A percentile compares a stretch with the other conserved stretches of the same genome.
phyloP scores from a whole-genome alignment of 2,797 vertebrate genomes.

The Clarias pachynema region DNA sequence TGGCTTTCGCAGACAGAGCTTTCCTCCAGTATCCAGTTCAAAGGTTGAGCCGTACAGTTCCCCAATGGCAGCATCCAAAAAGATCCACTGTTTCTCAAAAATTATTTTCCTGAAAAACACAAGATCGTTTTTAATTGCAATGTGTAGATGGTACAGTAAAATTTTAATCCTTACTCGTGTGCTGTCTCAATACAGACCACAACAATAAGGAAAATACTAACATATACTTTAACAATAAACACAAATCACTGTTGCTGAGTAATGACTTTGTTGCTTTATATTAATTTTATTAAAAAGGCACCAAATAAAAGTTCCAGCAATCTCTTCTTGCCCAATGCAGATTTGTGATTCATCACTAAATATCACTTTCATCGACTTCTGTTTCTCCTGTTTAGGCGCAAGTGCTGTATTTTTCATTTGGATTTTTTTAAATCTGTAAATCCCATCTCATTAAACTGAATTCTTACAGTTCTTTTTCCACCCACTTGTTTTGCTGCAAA shows the following conservation, averaged over 20 bases:
- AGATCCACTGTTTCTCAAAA: slow-evolving; percentile 98
- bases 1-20: slow-evolving; percentile 77
- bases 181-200: neutral
- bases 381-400: too few species aligned
- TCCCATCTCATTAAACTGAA: too few species aligned
- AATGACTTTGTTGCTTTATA: neutral
- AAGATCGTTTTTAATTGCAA: neutral
- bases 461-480: too few species aligned
- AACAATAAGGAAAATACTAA: neutral
- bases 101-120: slow-evolving; percentile 82
- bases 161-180: neutral
- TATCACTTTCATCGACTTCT: too few species aligned
- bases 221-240: neutral
- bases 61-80: slow-evolving; percentile 87
- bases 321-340: too few species aligned
- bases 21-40: slow-evolving; percentile 84
- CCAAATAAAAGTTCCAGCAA: too few species aligned
- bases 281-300: too few species aligned
- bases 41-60: slow-evolving; percentile 86
- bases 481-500: too few species aligned
- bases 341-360: too few species aligned
- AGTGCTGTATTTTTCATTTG: too few species aligned
- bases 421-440: too few species aligned
- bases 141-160: neutral
- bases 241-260: neutral